A percentile compares a stretch with the other conserved stretches of the same genome.
Conservation (phyloP, 2,113 vertebrate species). For the Emydura subglobosa region DNA sequence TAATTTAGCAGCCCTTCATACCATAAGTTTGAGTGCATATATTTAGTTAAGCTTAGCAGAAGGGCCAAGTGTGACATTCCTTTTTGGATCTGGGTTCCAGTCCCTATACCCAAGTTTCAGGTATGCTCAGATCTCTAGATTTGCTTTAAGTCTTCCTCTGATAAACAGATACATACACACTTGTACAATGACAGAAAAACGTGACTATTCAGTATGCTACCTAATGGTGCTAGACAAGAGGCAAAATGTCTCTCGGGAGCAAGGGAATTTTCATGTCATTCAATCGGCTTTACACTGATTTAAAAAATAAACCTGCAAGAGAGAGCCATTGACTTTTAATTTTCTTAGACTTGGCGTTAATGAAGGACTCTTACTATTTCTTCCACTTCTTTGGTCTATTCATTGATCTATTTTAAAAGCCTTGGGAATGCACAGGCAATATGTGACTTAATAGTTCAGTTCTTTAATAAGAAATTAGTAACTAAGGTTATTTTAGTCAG, state of each 20-base stretch:
- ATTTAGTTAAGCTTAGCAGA: not conserved
- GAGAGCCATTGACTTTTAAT: not conserved
- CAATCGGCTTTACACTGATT: not conserved
- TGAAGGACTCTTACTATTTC: not conserved
- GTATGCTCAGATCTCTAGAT: not conserved
- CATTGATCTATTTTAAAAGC: slow-evolving; percentile 20
- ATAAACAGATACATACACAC: not conserved
- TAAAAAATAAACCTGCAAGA: not conserved
- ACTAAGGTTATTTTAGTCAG: not conserved
- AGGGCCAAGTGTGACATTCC: not conserved
- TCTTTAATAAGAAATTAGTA: not conserved
- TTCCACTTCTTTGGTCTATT: not conserved
- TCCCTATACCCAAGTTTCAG: not conserved
- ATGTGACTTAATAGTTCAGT: not conserved
- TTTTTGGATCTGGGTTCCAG: not conserved
- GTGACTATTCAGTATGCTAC: slow-evolving; percentile 9
- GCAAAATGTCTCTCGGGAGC: not conserved
- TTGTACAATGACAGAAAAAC: slow-evolving; percentile 20
- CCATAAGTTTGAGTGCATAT: not conserved
- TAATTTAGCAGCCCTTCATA: not conserved
- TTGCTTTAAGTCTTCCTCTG: not conserved
- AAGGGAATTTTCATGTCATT: not conserved
- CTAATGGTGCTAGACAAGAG: slow-evolving; percentile 27
- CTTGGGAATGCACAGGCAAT: not conserved
- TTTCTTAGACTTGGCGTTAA: not conserved